Evolutionary conservation across 2,888 invertebrate species (phyloP).

Genomic region (Taphrorychus bicolor): DNA sequence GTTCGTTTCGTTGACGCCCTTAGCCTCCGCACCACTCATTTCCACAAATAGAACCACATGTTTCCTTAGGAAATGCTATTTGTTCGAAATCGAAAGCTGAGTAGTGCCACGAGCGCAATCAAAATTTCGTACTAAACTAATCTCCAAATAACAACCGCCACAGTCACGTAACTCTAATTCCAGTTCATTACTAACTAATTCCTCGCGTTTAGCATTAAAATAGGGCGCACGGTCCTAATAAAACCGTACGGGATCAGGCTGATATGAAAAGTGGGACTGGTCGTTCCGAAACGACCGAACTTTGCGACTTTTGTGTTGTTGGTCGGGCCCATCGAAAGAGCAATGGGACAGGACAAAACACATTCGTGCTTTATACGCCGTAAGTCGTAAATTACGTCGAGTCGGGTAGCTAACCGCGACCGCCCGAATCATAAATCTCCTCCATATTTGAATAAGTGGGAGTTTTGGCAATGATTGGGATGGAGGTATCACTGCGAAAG

Average conservation of each 20-base stretch:
- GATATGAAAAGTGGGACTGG: conserved; percentile 8
- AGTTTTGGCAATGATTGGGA: conserved; percentile 21
- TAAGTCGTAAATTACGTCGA: conserved; percentile 32
- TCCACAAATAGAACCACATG: too few relatives aligned
- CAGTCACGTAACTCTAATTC: background rate
- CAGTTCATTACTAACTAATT: background rate
- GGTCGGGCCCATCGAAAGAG: conserved; percentile 22
- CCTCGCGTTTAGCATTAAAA: background rate
- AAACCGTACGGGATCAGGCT: conserved; percentile 14
- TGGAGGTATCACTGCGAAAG: too few relatives aligned
- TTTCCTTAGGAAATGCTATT: too few relatives aligned
- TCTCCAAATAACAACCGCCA: background rate
- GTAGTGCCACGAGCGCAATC: too few relatives aligned
- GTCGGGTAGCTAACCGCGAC: conserved; percentile 20
- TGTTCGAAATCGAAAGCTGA: background rate
- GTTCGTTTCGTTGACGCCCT: background rate
- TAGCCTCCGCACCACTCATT: too few relatives aligned
- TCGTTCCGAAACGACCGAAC: conserved; percentile 12
- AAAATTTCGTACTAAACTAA: background rate
- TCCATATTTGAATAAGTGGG: conserved; percentile 31
- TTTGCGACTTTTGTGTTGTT: conserved; percentile 19
- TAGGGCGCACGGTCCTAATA: background rate
- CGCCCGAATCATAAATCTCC: conserved; percentile 36
- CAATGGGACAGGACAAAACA: conserved; percentile 33
- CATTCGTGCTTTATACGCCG: conserved; percentile 31